phyloP scores from a whole-genome alignment of 2,888 invertebrate species.

The Isotomurus palustris region DNA sequence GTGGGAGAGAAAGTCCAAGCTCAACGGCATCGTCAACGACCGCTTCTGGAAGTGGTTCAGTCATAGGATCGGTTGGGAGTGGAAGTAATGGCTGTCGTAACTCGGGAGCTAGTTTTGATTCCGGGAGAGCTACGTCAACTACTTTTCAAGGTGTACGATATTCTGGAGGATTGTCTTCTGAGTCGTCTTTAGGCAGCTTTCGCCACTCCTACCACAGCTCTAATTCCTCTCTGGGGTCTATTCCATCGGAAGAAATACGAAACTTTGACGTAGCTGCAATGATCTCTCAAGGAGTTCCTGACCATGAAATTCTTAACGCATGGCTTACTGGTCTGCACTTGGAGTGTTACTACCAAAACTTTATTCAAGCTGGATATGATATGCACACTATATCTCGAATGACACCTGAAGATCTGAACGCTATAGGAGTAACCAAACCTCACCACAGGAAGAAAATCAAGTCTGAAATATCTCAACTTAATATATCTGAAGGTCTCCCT shows the following conservation, averaged over 20 bases:
- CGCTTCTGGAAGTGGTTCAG: conserved; percentile 65
- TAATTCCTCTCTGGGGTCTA: conserved; percentile 51
- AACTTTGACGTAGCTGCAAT: conserved; percentile 51
- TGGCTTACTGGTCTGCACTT: conserved; percentile 79
- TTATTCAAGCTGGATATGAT: conserved; percentile 94
- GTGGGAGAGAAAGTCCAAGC: conserved; percentile 85
- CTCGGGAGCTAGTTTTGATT: conserved; percentile 83
- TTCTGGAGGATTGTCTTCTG: conserved; percentile 46
- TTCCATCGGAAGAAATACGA: conserved; percentile 61
- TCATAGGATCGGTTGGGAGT: conserved; percentile 47
- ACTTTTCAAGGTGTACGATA: conserved; percentile 44
- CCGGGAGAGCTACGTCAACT: conserved; percentile 80
- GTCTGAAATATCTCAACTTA: conserved; percentile 89
- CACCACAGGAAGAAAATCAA: conserved; percentile 93
- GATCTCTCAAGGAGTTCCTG: conserved; percentile 65
- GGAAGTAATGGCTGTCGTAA: conserved; percentile 63
- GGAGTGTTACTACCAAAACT: conserved; percentile 90
- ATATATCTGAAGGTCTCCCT: conserved; percentile 89
- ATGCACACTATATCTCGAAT: conserved; percentile 96
- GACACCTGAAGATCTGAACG: conserved; percentile 84
- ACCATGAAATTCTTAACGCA: conserved; percentile 87
- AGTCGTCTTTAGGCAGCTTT: conserved; percentile 56
- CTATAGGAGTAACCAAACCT: conserved; percentile 85
- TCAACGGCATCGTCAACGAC: conserved; percentile 63
- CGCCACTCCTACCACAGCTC: conserved; percentile 55